Percentiles rank a stretch among this genome's conserved stretches.
Evolutionary conservation across 2,797 vertebrate species (phyloP).

Genomic region (Pelobates cultripes): DNA sequence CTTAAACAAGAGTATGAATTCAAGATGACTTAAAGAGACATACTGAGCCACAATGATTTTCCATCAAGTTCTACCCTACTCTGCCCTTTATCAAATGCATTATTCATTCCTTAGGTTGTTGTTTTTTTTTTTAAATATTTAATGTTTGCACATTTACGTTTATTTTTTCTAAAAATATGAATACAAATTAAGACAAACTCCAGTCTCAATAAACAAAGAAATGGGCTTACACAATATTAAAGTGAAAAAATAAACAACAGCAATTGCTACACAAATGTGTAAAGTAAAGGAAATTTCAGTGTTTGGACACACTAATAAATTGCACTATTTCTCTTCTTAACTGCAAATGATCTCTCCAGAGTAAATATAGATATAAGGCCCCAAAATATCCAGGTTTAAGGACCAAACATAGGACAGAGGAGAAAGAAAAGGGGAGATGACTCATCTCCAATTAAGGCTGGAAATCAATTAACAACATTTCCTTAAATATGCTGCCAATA

Average conservation of each 20-base stretch:
- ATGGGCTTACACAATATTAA: too few relatives aligned
- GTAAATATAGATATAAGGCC: constrained; percentile 17
- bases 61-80: background rate
- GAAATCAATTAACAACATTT: constrained; percentile 20
- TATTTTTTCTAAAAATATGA: background rate
- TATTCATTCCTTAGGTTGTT: too few relatives aligned
- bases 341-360: constrained; percentile 18
- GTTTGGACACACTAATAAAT: too few relatives aligned
- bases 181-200: too few relatives aligned
- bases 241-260: too few relatives aligned
- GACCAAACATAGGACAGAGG: background rate
- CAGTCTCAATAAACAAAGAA: too few relatives aligned
- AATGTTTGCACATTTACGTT: background rate
- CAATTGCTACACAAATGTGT: too few relatives aligned
- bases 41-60: background rate
- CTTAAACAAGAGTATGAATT: constrained; percentile 25
- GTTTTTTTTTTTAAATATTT: background rate
- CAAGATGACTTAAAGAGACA: constrained; percentile 8
- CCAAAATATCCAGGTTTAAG: too few relatives aligned
- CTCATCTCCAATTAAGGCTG: background rate
- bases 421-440: background rate
- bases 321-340: constrained; percentile 7
- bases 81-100: background rate
- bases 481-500: constrained; percentile 32
- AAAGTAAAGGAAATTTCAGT: too few relatives aligned